Evolutionary conservation across 1,140 invertebrate genomes (phyloP).

Genomic region (Vanessa tameamea): DNA sequence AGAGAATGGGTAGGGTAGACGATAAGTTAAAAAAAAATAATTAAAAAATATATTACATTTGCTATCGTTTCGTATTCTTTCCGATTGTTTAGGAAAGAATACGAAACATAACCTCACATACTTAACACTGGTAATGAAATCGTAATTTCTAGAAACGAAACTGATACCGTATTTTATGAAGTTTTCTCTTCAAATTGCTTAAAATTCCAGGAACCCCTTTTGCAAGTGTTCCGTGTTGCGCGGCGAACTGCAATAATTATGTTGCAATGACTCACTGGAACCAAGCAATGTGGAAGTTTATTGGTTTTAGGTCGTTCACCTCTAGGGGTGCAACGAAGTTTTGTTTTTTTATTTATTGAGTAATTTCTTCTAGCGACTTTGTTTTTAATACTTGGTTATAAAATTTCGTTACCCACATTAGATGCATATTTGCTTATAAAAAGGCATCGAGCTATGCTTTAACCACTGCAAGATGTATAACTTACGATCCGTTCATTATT

Average conservation of each 20-base stretch:
- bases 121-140: too few relatives aligned
- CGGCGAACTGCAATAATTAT: slow-evolving; percentile 50
- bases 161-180: neutral
- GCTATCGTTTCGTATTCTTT: too few relatives aligned
- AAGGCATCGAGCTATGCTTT: neutral
- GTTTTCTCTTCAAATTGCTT: slow-evolving; percentile 21
- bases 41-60: too few relatives aligned
- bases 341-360: slow-evolving; percentile 7
- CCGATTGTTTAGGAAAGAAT: too few relatives aligned
- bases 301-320: slow-evolving; percentile 52
- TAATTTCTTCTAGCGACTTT: slow-evolving; percentile 16
- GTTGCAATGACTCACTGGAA: slow-evolving; percentile 50
- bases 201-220: slow-evolving; percentile 36
- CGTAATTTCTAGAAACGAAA: slow-evolving; percentile 15
- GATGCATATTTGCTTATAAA: slow-evolving; percentile 19
- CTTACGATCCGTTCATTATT: neutral
- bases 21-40: too few relatives aligned
- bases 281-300: slow-evolving; percentile 45
- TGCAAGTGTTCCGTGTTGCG: slow-evolving; percentile 37
- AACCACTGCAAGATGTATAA: neutral
- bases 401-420: slow-evolving; percentile 10
- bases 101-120: too few relatives aligned
- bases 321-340: slow-evolving; percentile 39
- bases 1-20: too few relatives aligned
- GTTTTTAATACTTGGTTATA: slow-evolving; percentile 17